Conservation (phyloP, 2,113 vertebrate species). For the Loxodonta africana region DNA sequence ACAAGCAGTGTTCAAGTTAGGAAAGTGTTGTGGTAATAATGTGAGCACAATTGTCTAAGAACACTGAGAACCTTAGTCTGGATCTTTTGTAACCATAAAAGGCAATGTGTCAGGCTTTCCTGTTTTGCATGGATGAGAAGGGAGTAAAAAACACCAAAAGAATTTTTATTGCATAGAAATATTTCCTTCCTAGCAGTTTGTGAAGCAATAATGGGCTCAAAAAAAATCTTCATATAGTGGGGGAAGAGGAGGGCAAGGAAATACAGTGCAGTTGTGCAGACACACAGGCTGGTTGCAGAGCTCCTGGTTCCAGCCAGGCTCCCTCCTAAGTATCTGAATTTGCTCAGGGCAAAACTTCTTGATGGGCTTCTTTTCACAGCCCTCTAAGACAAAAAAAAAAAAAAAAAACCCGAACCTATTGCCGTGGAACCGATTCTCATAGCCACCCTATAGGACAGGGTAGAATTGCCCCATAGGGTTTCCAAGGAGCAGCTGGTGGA, state of each 20-base stretch:
- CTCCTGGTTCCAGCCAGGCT: background rate
- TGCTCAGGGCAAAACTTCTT: too few relatives aligned
- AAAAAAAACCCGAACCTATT: too few relatives aligned
- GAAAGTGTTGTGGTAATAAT: slow-evolving; percentile 83
- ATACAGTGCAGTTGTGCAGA: background rate
- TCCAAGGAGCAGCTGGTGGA: too few relatives aligned
- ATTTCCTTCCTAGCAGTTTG: slow-evolving; percentile 88
- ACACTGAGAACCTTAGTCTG: slow-evolving; percentile 86
- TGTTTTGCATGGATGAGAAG: slow-evolving; percentile 87
- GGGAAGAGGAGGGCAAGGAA: slow-evolving; percentile 28
- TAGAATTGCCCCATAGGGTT: too few relatives aligned
- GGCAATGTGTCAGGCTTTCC: slow-evolving; percentile 88
- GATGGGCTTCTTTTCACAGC: background rate
- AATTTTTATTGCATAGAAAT: slow-evolving; percentile 90
- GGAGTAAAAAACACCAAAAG: slow-evolving; percentile 86
- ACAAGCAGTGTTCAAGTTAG: slow-evolving; percentile 83
- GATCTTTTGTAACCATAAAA: slow-evolving; percentile 89
- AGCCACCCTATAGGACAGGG: too few relatives aligned
- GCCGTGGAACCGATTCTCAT: too few relatives aligned
- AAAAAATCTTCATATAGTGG: slow-evolving; percentile 80
- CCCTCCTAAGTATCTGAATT: background rate
- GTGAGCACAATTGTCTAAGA: slow-evolving; percentile 87
- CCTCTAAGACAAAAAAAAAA: background rate
- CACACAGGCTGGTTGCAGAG: background rate
- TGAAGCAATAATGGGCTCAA: slow-evolving; percentile 83